A percentile compares a stretch with the other conserved stretches of the same genome.
phyloP scores from a whole-genome alignment of 2,888 invertebrate species.

The Conus canariensis region DNA sequence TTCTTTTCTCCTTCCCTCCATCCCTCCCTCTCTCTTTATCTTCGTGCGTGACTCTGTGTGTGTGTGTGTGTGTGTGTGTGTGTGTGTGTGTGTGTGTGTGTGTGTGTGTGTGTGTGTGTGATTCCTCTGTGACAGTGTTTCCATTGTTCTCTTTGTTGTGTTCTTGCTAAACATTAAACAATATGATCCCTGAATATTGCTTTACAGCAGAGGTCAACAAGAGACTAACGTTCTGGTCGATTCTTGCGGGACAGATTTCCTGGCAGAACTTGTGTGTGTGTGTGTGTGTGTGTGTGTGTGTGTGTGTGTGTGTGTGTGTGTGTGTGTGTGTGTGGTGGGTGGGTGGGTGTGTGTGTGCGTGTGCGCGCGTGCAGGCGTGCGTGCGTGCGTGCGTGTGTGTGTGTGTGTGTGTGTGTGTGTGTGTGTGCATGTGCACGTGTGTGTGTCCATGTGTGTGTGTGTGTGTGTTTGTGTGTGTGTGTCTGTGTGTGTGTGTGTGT shows the following conservation, averaged over 20 bases:
- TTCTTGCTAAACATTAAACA: neutral
- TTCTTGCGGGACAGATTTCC: no score
- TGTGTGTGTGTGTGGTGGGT: neutral
- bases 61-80: conserved; percentile 21
- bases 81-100: conserved; percentile 23
- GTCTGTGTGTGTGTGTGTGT: conserved; percentile 2
- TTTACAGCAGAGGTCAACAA: no score
- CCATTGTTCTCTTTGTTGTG: neutral
- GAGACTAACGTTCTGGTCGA: no score
- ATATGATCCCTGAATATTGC: no score
- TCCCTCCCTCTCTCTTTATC: neutral
- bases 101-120: conserved; percentile 23
- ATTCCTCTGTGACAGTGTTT: neutral
- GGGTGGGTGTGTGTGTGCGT: neutral
- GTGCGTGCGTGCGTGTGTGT: neutral
- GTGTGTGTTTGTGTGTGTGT: neutral
- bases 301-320: no score
- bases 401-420: neutral
- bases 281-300: no score
- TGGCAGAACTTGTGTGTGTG: no score
- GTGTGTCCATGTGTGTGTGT: no score
- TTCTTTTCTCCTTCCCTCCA: neutral
- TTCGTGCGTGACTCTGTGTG: neutral
- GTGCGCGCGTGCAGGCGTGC: neutral
- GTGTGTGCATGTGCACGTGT: neutral